Conservation (phyloP, 2,797 vertebrate genomes). For the Bradypus variegatus region DNA sequence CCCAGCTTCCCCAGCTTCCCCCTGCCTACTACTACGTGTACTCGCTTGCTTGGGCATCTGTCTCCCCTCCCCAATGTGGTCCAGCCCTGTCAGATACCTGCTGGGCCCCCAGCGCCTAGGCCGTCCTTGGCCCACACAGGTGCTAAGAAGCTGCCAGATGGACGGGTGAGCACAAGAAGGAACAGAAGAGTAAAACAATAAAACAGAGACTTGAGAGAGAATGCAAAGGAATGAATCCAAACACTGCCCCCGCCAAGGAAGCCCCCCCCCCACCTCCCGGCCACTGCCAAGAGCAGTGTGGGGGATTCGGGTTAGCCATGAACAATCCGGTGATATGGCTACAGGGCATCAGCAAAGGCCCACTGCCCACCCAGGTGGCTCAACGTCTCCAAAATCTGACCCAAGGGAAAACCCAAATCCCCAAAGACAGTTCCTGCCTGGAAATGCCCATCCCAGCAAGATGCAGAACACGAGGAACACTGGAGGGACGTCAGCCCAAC, state of each 20-base stretch:
- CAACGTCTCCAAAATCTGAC: background rate
- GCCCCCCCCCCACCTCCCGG: background rate
- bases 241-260: too few relatives aligned
- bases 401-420: background rate
- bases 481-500: background rate
- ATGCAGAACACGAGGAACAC: background rate
- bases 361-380: rapidly evolving
- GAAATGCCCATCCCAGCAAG: background rate
- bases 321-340: rapidly evolving
- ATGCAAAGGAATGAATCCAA: background rate
- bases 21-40: too few relatives aligned
- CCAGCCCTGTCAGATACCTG: too few relatives aligned
- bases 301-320: background rate
- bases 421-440: background rate
- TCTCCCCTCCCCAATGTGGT: too few relatives aligned
- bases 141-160: too few relatives aligned
- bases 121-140: too few relatives aligned
- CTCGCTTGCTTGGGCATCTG: too few relatives aligned
- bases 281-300: background rate
- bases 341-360: background rate
- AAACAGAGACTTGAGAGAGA: background rate
- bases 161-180: rapidly evolving
- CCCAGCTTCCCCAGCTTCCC: too few relatives aligned
- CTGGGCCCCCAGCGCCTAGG: background rate
- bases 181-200: rapidly evolving